A percentile compares a stretch with the other conserved stretches of the same genome.
These are phyloP conservation scores for Papilio demoleus DNA, from an alignment of 2,888 invertebrate species.

Conservation along the genomic window DNA sequence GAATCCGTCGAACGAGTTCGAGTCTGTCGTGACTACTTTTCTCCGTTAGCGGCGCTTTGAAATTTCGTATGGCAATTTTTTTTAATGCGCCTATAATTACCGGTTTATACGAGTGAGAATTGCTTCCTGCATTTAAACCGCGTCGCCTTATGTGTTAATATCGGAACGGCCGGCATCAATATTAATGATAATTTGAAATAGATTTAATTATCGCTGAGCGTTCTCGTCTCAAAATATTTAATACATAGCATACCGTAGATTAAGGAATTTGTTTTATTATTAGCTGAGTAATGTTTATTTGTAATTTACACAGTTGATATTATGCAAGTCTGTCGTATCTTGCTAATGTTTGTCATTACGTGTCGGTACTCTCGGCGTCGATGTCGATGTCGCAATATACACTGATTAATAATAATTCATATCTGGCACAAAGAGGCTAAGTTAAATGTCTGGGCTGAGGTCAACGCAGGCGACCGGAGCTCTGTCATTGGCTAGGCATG, in stretches of 20 bases:
- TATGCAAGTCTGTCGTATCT: slow-evolving; percentile 2
- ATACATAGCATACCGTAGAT: not conserved
- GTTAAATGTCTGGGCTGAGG: slow-evolving; percentile 48
- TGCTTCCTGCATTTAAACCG: slow-evolving; percentile 69
- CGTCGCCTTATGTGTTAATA: slow-evolving; percentile 61
- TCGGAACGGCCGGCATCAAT: slow-evolving; percentile 45
- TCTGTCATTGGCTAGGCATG: slow-evolving; percentile 63
- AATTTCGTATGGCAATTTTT: slow-evolving; percentile 74
- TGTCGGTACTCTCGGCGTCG: not conserved
- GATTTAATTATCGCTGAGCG: slow-evolving; percentile 14
- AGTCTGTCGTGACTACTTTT: slow-evolving; percentile 74
- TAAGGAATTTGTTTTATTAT: slow-evolving; percentile 3
- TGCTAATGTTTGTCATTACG: slow-evolving; percentile 3
- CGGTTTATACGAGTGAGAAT: slow-evolving; percentile 68
- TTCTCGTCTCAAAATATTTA: slow-evolving; percentile 13
- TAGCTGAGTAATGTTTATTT: not conserved
- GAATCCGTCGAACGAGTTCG: slow-evolving; percentile 77
- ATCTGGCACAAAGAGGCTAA: slow-evolving; percentile 46
- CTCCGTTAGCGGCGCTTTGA: slow-evolving; percentile 68
- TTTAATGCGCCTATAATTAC: slow-evolving; percentile 66
- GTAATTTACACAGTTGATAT: not conserved
- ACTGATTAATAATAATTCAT: slow-evolving; percentile 48
- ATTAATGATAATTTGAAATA: slow-evolving; percentile 39
- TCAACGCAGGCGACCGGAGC: slow-evolving; percentile 48
- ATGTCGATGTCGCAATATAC: slow-evolving; percentile 15